These are phyloP conservation scores for Apostichopus leukothele DNA, from an alignment of 53 echinoderm and acorn worm genomes.

Conservation along the genomic window DNA sequence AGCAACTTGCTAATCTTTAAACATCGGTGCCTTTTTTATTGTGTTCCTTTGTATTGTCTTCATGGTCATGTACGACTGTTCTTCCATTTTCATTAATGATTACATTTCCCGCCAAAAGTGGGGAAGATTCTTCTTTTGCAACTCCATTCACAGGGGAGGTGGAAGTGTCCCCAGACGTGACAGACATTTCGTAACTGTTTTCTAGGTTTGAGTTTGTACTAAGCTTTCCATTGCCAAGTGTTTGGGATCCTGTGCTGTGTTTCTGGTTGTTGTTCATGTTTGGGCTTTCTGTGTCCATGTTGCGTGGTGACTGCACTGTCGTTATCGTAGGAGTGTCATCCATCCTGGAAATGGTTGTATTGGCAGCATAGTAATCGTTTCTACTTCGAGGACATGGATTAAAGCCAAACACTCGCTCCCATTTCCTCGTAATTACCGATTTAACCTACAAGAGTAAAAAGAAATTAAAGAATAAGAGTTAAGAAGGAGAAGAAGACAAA, in stretches of 20 bases:
- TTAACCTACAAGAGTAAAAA: slow-evolving; percentile 46
- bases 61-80: slow-evolving; percentile 33
- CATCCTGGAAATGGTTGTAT: slow-evolving; percentile 18
- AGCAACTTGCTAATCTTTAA: neutral
- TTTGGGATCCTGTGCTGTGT: slow-evolving; percentile 12
- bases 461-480: no score
- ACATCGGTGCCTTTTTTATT: slow-evolving; percentile 35
- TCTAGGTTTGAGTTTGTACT: neutral
- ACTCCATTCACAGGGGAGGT: slow-evolving; percentile 19
- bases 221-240: slow-evolving; percentile 24
- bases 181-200: slow-evolving; percentile 30
- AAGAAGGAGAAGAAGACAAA: no score
- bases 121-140: slow-evolving; percentile 14
- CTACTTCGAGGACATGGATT: slow-evolving; percentile 17
- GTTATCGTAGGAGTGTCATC: slow-evolving; percentile 21
- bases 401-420: slow-evolving; percentile 48
- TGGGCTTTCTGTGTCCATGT: neutral
- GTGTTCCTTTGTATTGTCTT: slow-evolving; percentile 36
- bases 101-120: slow-evolving; percentile 36
- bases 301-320: neutral
- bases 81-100: slow-evolving; percentile 39
- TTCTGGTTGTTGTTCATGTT: slow-evolving; percentile 33
- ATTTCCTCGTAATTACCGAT: slow-evolving; percentile 60
- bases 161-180: slow-evolving; percentile 28
- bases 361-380: slow-evolving; percentile 10